Conservation (phyloP, 37 sponge, comb jelly and placozoan species). For the Beroe ovata region DNA sequence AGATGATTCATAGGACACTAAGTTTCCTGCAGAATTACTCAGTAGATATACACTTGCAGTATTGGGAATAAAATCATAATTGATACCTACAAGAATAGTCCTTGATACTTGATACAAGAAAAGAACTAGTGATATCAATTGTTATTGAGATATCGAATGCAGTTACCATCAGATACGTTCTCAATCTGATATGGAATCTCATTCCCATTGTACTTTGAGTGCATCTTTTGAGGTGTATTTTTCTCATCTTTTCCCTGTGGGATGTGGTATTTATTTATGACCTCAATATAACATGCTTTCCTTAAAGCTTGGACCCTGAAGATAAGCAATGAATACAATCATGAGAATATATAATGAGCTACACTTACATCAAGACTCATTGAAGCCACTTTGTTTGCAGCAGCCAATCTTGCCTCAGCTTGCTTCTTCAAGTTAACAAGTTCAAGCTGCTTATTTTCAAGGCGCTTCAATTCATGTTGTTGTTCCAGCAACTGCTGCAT, state of each 20-base stretch:
- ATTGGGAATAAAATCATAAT: too few relatives aligned
- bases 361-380: background rate
- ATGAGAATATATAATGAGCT: too few relatives aligned
- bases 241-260: too few relatives aligned
- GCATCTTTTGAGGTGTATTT: slow-evolving; percentile 11
- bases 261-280: too few relatives aligned
- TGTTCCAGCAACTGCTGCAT: background rate
- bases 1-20: background rate
- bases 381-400: slow-evolving; percentile 19
- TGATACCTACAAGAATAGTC: too few relatives aligned
- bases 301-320: too few relatives aligned
- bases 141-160: too few relatives aligned
- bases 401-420: slow-evolving; percentile 34
- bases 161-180: slow-evolving; percentile 10
- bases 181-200: slow-evolving; percentile 57
- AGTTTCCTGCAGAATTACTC: background rate
- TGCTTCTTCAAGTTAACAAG: background rate
- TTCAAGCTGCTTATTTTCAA: slow-evolving; percentile 21
- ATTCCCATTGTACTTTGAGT: slow-evolving; percentile 7
- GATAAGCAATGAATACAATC: too few relatives aligned
- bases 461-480: slow-evolving; percentile 30
- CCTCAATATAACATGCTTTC: too few relatives aligned
- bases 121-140: too few relatives aligned
- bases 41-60: too few relatives aligned
- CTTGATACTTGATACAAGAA: too few relatives aligned